Evolutionary conservation across 92 coral and sea anemone species (phyloP), one percentile per base, ranked within the genome.

Genomic region (Virgularia gustaviana): DNA sequence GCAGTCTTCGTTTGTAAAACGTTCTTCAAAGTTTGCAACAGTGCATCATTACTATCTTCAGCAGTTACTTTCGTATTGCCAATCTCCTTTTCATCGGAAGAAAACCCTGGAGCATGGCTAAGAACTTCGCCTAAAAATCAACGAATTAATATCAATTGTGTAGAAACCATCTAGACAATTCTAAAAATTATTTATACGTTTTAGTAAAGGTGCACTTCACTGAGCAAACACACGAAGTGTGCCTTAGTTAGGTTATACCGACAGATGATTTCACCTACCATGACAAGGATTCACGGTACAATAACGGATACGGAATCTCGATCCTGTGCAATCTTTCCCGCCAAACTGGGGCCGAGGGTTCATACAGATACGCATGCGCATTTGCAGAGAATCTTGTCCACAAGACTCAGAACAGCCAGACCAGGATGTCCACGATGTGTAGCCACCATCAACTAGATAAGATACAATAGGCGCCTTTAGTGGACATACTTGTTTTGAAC

Each of bases 361-460:
- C 72, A 77, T 79, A 45, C 91, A 87, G 15, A 38, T 63, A 58
- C 91, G 77, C 38, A 70, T 75, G 59, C 91, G 78, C 41, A 75
- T 79, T 65, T 57, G 75, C 61, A 76, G 36, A 25, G 88, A 86
- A 25, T 83, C 83, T 39, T 32, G 60, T 20, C 83, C 91, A 33
- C 91, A 87, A 11, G 85, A n/a, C 56, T 73, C 78, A n/a, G 91
- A 73, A 49, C 91, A 87, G 11, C 61, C 51, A 47, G 75, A 68
- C 75, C 75, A 68, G 9, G 75, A 8, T 32, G 75, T 68, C 75
- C 75, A 68, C 33, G 47, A 43, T 5, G 75, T 68, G 47, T 68
- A 68, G 12, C 75, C 53, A 31, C 75, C 75, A 33, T 68, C 75
- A 23, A 68, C 75, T 68, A 51, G 13, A 31, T 28, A 19, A n/a